Conservation (phyloP, 2,888 invertebrate species). For the Morpho deidamia region DNA sequence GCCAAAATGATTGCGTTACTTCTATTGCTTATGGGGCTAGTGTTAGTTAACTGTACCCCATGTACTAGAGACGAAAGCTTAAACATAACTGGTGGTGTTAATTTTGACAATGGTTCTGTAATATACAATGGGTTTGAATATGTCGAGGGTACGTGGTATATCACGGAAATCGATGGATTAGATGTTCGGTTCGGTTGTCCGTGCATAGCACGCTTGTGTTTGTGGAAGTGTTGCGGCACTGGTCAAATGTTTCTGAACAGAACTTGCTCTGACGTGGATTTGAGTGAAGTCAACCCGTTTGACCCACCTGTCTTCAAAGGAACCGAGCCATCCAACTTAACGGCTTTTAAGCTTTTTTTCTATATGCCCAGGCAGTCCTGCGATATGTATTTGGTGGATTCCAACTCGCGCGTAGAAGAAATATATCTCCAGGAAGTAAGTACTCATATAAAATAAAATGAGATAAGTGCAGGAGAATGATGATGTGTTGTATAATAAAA, state of each 20-base stretch:
- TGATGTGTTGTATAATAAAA: no score
- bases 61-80: conserved; percentile 51
- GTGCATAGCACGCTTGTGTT: conserved; percentile 50
- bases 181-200: conserved; percentile 49
- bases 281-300: conserved; percentile 45
- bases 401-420: conserved; percentile 34
- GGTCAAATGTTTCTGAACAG: conserved; percentile 39
- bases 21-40: conserved; percentile 23
- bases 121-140: conserved; percentile 50
- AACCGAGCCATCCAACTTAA: conserved; percentile 32
- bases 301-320: conserved; percentile 53
- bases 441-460: no score
- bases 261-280: conserved; percentile 38
- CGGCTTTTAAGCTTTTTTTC: conserved; percentile 49
- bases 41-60: conserved; percentile 27
- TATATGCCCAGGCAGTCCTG: conserved; percentile 46
- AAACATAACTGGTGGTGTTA: conserved; percentile 48
- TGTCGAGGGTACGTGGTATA: conserved; percentile 45
- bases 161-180: conserved; percentile 36
- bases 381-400: conserved; percentile 51
- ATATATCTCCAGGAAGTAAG: conserved; percentile 61
- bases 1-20: conserved; percentile 23
- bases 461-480: no score
- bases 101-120: conserved; percentile 46
- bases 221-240: conserved; percentile 56